Conservation (phyloP, 2,113 vertebrate genomes). For the Vidua macroura region DNA sequence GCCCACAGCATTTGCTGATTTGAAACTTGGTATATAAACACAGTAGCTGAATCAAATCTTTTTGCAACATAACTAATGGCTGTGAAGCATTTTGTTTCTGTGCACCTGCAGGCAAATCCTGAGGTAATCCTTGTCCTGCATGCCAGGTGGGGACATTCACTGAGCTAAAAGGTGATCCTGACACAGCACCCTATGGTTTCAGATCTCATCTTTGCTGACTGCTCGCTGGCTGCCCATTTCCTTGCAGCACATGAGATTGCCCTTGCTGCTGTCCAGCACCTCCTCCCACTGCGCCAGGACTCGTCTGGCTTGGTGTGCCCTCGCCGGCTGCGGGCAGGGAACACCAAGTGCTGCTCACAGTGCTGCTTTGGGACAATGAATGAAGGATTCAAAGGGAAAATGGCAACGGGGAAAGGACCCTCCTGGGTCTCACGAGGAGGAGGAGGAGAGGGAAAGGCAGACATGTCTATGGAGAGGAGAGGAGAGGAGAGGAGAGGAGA, state of each 20-base stretch:
- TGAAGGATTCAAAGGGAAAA: not conserved
- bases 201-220: not conserved
- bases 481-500: not conserved
- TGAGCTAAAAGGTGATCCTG: not conserved
- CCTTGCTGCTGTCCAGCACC: not conserved
- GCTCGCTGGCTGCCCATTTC: not conserved
- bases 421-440: rapidly evolving
- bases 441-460: not conserved
- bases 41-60: not conserved
- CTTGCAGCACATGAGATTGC: not conserved
- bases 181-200: not conserved
- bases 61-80: not conserved
- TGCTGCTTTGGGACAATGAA: not conserved
- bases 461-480: not conserved
- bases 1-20: not conserved
- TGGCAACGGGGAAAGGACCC: not conserved
- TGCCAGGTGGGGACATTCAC: not conserved
- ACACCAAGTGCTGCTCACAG: not conserved
- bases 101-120: not conserved
- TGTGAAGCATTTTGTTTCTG: not conserved
- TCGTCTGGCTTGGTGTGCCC: rapidly evolving
- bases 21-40: not conserved
- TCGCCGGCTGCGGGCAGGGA: not conserved
- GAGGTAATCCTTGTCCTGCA: not conserved
- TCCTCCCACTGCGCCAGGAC: rapidly evolving